Conservation (phyloP, 2,113 vertebrate species). For the Sander vitreus region DNA sequence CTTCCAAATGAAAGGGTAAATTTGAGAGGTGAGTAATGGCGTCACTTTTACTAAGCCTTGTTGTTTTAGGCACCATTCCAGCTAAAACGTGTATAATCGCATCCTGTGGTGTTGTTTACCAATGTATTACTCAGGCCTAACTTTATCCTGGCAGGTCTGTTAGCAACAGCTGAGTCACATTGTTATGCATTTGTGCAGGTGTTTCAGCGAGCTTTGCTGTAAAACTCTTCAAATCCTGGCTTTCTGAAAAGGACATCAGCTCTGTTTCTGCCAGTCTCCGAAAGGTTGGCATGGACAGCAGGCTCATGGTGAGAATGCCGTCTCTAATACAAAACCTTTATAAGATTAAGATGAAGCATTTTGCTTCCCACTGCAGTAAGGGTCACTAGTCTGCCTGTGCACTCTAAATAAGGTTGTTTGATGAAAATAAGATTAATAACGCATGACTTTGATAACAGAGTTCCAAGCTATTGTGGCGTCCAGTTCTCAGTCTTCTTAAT, state of each 20-base stretch:
- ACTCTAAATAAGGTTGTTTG: neutral
- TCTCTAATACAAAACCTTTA: neutral
- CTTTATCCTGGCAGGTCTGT: conserved; percentile 67
- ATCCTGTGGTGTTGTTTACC: conserved; percentile 47
- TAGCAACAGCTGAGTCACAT: conserved; percentile 54
- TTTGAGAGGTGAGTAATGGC: neutral
- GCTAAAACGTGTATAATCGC: conserved; percentile 36
- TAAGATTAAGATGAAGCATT: neutral
- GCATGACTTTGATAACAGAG: neutral
- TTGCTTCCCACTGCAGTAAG: neutral
- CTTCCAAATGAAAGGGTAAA: neutral
- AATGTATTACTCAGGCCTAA: conserved; percentile 37
- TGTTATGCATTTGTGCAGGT: conserved; percentile 82
- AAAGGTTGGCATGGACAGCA: conserved; percentile 98
- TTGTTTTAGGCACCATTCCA: conserved; percentile 37
- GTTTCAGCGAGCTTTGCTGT: conserved; percentile 97
- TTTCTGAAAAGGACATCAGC: conserved; percentile 97
- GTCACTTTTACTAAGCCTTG: neutral
- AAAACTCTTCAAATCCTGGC: conserved; percentile 99
- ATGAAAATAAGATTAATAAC: conserved; percentile 2
- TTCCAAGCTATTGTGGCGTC: conserved; percentile 6
- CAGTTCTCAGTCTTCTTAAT: neutral
- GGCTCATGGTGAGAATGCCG: conserved; percentile 89
- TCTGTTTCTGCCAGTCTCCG: conserved; percentile 93
- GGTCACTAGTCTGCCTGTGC: neutral